Base-by-base conservation (phyloP, 92 coral and sea anemone species). In the Muricea muricata region DNA sequence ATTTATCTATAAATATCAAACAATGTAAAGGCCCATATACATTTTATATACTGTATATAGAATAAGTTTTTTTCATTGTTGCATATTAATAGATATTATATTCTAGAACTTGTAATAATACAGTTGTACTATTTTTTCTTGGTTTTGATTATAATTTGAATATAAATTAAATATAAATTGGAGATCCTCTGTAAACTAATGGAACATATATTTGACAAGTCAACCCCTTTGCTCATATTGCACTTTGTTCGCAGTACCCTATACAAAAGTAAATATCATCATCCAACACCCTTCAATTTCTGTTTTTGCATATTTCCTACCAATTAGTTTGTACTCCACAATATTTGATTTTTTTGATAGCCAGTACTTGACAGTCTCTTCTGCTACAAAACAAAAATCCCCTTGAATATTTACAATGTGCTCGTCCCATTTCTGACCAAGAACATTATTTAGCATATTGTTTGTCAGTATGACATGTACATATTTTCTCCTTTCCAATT, bases 381-480 rank as follows among this genome's bases (percentile, higher is more conserved):
- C 55, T 0, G 24, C 73, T 6, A 86, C 87, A 76, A 63, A 86
- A 30, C 90, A 83, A 79, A 80, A 90, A 82, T 82, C 88, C 13
- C 93, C 90, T 33, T 41, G 72, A 15, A 50, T 14, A 50, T 90
- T 90, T 41, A 86, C 46, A n/a, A 90, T 90, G 1, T 82, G 54
- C 57, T 85, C 90, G 12, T 89, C 84, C 92, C 90, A 85, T 34
- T 81, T 85, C 14, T 28, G 60, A 47, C 93, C 93, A 12, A 87
- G 80, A 61, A 55, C 45, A 30, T 25, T 29, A 57, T 90, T 84
- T 26, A 87, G 86, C 35, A 35, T 37, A 55, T 80, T 47, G 65
- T 80, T 89, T 42, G 50, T n/a, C 23, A 18, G 4, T 25, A 81
- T 13, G 13, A 41, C 4, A 70, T 80, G 80, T 6, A 89, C 63